Conservation (phyloP, 2,888 invertebrate genomes). For the Macaria liturata region DNA sequence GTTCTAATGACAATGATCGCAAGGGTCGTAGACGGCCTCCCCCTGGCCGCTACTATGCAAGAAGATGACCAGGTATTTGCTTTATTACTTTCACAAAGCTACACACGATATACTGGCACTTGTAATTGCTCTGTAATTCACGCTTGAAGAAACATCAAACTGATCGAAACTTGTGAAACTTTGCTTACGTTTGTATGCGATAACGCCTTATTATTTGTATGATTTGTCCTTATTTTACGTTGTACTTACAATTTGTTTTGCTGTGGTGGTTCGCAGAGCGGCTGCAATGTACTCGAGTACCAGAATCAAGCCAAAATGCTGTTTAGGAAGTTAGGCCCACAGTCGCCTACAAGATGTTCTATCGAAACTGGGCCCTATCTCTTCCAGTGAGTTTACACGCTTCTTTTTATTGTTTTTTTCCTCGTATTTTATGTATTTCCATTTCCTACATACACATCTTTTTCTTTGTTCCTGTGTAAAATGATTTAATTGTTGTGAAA, state of each 20-base stretch:
- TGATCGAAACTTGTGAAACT: constrained; percentile 26
- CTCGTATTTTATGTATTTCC: constrained; percentile 37
- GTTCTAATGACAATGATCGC: constrained; percentile 99
- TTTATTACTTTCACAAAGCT: constrained; percentile 16
- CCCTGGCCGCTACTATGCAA: constrained; percentile 98
- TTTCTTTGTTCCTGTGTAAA: too few relatives aligned
- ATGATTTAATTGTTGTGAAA: too few relatives aligned
- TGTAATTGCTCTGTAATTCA: constrained; percentile 10
- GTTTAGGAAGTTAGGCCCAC: constrained; percentile 95
- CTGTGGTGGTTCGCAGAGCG: constrained; percentile 87
- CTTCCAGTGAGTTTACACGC: constrained; percentile 93
- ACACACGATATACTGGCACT: constrained; percentile 2
- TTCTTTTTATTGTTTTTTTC: constrained; percentile 55
- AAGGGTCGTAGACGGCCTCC: constrained; percentile 96
- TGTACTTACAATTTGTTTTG: constrained; percentile 61
- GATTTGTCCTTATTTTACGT: constrained; percentile 42
- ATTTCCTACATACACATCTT: background rate
- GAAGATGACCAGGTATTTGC: constrained; percentile 96
- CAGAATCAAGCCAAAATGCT: constrained; percentile 99
- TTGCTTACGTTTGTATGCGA: constrained; percentile 30
- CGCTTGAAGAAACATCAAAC: constrained; percentile 7
- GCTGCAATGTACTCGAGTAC: constrained; percentile 97
- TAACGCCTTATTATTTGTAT: constrained; percentile 41
- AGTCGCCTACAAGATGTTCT: constrained; percentile 95
- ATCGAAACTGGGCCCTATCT: constrained; percentile 98